phyloP scores from a whole-genome alignment of 2,113 vertebrate species.

The Anhinga anhinga region DNA sequence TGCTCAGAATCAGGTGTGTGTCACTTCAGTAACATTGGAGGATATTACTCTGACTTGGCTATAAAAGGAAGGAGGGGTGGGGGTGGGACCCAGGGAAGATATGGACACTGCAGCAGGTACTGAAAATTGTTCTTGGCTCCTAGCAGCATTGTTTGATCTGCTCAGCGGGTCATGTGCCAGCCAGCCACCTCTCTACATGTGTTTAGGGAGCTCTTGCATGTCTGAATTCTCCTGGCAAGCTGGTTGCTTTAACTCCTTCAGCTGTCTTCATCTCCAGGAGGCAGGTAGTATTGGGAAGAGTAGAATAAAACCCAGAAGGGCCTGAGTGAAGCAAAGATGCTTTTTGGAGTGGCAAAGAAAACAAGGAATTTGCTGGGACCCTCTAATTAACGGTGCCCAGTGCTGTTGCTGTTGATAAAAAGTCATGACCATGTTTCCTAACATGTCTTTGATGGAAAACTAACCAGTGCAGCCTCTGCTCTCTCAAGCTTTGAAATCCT shows the following conservation, averaged over 20 bases:
- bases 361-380: not conserved
- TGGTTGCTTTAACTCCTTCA: constrained; percentile 44
- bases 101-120: not conserved
- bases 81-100: not conserved
- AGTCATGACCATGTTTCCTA: not conserved
- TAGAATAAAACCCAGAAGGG: not conserved
- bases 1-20: constrained; percentile 9
- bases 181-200: constrained; percentile 43
- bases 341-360: not conserved
- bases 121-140: constrained; percentile 54
- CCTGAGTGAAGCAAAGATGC: not conserved
- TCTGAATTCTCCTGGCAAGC: constrained; percentile 29
- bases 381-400: not conserved
- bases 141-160: constrained; percentile 47
- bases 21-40: not conserved
- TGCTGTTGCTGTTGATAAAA: not conserved
- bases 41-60: not conserved
- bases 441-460: not conserved
- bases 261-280: not conserved
- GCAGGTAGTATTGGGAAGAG: not conserved
- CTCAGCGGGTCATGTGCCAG: constrained; percentile 50
- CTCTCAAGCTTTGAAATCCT: not conserved
- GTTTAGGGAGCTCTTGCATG: constrained; percentile 31
- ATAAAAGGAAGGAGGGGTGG: not conserved
- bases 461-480: not conserved